Evolutionary conservation across 2,113 vertebrate species (phyloP), one percentile per base, ranked within the genome.

Genomic region (Psilopogon haemacephalus): DNA sequence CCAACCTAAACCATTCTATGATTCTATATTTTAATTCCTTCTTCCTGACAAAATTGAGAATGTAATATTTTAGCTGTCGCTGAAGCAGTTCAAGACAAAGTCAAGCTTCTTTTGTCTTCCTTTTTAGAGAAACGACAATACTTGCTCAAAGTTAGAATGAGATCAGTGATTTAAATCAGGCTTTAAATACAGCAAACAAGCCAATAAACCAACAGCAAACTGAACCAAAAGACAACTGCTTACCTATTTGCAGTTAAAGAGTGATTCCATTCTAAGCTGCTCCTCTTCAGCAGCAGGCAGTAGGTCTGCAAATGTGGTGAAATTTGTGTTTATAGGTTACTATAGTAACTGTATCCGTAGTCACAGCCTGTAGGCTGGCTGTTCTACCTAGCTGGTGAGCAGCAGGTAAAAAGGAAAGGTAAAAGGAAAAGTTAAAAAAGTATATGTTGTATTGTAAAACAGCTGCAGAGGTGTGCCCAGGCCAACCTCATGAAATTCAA

Each of bases 261-360:
- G 58, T 54, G 44, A 40, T 56, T 90, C 93, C 37, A 95, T 90
- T 82, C 38, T 28, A 52, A 76, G 58, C 33, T 48, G 37, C 35
- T 94, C n/a, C 24, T 73, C 54, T 46, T 42, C 44, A 32, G 46
- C 18, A 70, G 33, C n/a, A 70, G 12, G 50, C 23, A 60, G 55
- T 20, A 38, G 37, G 26, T 71, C 65, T 59, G 18, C 63, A 32
- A 71, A 44, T 46, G 59, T 54, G 63, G 42, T 32, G 33, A 74
- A 54, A 54, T 73, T 32, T 71, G 16, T 91, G 86, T 82, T 91
- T 97, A 94, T 96, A 97, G 92, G 89, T 96, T 60, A 63, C 94
- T 83, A 92, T 93, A 84, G 97, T 93, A 94, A 96, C 96, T 55
- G 93, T 97, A 96, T 96, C 94, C 88, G 55, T 71, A 82, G 91